Evolutionary conservation across 2,888 invertebrate genomes (phyloP).

Genomic region (Conistra vaccinii): DNA sequence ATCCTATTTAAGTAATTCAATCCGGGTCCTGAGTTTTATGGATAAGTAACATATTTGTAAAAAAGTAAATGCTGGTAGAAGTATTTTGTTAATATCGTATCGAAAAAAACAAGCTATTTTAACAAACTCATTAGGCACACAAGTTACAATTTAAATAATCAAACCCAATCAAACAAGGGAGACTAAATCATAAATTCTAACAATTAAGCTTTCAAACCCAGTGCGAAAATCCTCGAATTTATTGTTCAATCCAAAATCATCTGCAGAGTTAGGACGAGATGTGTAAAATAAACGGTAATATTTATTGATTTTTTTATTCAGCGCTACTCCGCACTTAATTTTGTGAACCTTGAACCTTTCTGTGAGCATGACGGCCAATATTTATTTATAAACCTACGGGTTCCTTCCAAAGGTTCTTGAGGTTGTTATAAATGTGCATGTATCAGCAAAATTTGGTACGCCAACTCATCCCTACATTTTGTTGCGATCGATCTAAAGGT

Average conservation of each 20-base stretch:
- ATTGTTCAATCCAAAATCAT: conserved; percentile 24
- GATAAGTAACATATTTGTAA: background rate
- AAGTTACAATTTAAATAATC: background rate
- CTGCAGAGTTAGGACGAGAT: conserved; percentile 31
- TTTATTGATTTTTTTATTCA: conserved; percentile 43
- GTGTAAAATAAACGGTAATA: conserved; percentile 31
- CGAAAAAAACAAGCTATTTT: background rate
- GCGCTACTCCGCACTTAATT: conserved; percentile 20
- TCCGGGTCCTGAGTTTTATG: background rate
- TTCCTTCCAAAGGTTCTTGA: conserved; percentile 20
- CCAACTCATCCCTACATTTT: conserved; percentile 27
- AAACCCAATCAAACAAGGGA: background rate
- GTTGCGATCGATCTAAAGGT: conserved; percentile 25
- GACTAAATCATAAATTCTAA: background rate
- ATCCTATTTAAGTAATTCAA: conserved; percentile 13
- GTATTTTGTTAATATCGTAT: background rate
- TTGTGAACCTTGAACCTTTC: conserved; percentile 47
- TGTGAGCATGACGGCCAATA: conserved; percentile 45
- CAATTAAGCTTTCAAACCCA: conserved; percentile 7
- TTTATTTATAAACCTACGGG: conserved; percentile 35
- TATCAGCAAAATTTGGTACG: conserved; percentile 40
- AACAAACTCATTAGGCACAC: background rate
- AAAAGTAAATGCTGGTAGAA: background rate
- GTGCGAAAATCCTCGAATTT: conserved; percentile 5
- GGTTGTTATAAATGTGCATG: conserved; percentile 31